Percentiles rank a stretch among this genome's conserved stretches.
These are phyloP conservation scores for Sericinus montela DNA, from an alignment of 2,888 invertebrate species.

Conservation along the genomic window DNA sequence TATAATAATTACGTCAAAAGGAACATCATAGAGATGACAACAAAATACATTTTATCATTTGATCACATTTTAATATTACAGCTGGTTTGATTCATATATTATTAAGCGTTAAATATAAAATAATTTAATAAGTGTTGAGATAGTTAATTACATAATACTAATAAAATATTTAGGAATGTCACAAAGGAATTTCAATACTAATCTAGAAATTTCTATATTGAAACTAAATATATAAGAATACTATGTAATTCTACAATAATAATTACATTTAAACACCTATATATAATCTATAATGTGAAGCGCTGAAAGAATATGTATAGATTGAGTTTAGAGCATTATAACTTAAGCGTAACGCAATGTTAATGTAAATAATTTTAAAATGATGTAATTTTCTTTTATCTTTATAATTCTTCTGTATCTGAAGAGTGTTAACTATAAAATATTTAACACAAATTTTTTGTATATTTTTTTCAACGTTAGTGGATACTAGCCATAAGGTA, in stretches of 20 bases:
- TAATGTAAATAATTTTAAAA: no score
- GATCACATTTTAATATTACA: not conserved
- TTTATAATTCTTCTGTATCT: no score
- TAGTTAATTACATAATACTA: no score
- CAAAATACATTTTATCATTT: not conserved
- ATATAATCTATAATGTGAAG: not conserved
- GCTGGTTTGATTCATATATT: no score
- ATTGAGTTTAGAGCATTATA: slow-evolving; percentile 1
- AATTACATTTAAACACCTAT: not conserved
- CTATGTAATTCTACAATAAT: not conserved
- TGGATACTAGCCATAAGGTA: no score
- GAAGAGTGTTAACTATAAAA: no score
- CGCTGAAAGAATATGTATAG: not conserved
- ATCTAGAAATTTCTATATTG: not conserved
- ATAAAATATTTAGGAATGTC: slow-evolving; percentile 1
- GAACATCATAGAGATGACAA: not conserved
- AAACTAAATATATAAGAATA: not conserved
- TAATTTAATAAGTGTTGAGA: no score
- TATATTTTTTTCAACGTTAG: no score
- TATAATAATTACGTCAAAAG: not conserved
- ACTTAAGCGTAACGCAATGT: no score
- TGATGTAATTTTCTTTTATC: no score
- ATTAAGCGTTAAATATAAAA: no score
- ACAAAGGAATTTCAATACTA: not conserved
- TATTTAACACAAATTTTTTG: no score